phyloP scores from a whole-genome alignment of 1,140 invertebrate genomes.

The Drosophila trapezifrons region DNA sequence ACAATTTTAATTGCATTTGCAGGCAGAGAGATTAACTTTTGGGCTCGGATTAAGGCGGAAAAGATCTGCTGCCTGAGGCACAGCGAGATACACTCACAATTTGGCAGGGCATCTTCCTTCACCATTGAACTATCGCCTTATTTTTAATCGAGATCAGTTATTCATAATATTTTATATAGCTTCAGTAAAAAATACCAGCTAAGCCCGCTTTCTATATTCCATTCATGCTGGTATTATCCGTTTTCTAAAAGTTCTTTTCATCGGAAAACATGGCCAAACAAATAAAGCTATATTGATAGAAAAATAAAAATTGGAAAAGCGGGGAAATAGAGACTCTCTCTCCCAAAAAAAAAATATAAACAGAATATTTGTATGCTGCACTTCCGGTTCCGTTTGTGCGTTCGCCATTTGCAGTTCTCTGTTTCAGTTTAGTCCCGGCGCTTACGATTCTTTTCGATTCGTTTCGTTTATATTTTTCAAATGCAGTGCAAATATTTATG shows the following conservation, averaged over 20 bases:
- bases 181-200: background rate
- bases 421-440: constrained; percentile 19
- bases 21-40: constrained; percentile 61
- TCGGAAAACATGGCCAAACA: background rate
- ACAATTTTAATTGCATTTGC: constrained; percentile 69
- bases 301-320: constrained; percentile 7
- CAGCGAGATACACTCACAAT: background rate
- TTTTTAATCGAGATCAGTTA: background rate
- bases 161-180: background rate
- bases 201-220: background rate
- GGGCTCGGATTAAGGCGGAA: constrained; percentile 47
- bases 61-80: background rate
- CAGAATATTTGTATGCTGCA: constrained; percentile 65
- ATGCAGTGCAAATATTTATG: constrained; percentile 72
- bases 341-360: constrained; percentile 37
- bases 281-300: constrained; percentile 10
- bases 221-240: background rate
- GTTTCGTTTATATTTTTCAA: constrained; percentile 56
- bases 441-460: constrained; percentile 32
- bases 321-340: constrained; percentile 24
- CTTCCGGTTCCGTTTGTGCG: constrained; percentile 67
- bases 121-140: background rate
- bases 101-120: too few species aligned
- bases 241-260: background rate
- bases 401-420: constrained; percentile 40